These are phyloP conservation scores for Entomobrya multifasciata DNA, from an alignment of 2,888 invertebrate genomes.

Conservation along the genomic window DNA sequence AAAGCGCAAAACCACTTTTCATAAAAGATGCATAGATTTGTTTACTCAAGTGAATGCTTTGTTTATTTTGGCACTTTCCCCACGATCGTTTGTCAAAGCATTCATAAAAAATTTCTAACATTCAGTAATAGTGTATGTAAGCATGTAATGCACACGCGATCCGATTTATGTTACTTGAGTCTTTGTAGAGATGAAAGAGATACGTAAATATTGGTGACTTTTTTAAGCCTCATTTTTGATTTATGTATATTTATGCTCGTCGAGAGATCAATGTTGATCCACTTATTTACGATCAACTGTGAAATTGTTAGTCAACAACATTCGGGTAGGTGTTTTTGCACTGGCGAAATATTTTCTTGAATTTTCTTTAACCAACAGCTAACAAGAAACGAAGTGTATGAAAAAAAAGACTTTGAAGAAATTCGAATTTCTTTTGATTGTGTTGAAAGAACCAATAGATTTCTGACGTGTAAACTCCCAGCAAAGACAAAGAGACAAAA, in stretches of 20 bases:
- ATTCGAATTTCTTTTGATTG: no score
- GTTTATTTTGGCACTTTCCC: constrained; percentile 58
- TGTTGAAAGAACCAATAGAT: no score
- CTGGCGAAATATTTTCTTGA: neutral
- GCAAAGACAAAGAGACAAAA: no score
- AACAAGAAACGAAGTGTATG: no score
- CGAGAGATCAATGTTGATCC: constrained; percentile 18
- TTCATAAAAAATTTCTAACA: no score
- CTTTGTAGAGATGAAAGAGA: neutral
- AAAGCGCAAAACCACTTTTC: constrained; percentile 3
- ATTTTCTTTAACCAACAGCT: no score
- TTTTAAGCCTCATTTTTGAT: neutral
- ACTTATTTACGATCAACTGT: constrained; percentile 39
- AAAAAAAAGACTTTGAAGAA: no score
- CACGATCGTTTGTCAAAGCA: constrained; percentile 47
- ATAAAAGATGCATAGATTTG: neutral
- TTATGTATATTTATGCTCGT: constrained; percentile 16
- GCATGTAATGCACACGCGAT: no score
- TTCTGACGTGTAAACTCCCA: no score
- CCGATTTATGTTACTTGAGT: neutral
- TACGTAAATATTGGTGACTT: neutral
- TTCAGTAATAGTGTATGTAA: no score
- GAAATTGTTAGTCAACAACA: constrained; percentile 30
- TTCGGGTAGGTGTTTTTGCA: neutral
- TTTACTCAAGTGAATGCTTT: constrained; percentile 43